Conservation (phyloP, 2,888 invertebrate species). For the Drosophila setosimentum region DNA sequence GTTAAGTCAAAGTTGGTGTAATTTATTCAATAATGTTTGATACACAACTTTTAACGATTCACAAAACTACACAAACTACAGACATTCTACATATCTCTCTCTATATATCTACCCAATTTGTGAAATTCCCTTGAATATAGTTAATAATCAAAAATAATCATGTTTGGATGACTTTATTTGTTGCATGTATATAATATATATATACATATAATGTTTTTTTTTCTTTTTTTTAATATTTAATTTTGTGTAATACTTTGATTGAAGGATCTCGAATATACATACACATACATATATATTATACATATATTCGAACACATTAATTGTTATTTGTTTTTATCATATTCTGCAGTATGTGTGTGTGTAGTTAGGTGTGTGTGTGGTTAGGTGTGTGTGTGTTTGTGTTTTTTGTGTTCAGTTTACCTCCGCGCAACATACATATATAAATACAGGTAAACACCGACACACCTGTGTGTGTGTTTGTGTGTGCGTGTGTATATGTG, state of each 20-base stretch:
- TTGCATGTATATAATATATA: conserved; percentile 60
- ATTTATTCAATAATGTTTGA: neutral
- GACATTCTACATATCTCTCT: neutral
- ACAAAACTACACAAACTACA: neutral
- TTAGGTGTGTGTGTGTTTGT: conserved; percentile 26
- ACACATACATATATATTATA: conserved; percentile 62
- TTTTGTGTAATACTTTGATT: conserved; percentile 78
- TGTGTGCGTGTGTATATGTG: conserved; percentile 6
- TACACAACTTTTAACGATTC: neutral
- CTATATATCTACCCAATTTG: neutral
- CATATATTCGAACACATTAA: conserved; percentile 66
- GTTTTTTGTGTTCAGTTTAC: conserved; percentile 20
- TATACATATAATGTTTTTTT: conserved; percentile 30
- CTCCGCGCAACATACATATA: conserved; percentile 42
- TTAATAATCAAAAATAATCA: conserved; percentile 26
- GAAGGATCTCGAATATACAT: conserved; percentile 74
- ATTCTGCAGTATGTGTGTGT: conserved; percentile 13
- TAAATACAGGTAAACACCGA: conserved; percentile 44
- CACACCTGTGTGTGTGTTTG: conserved; percentile 12
- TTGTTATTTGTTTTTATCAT: conserved; percentile 29
- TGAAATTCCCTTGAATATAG: neutral
- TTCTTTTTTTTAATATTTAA: conserved; percentile 16
- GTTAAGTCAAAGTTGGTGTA: neutral
- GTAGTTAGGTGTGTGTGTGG: neutral
- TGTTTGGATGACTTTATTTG: conserved; percentile 72